phyloP scores from a whole-genome alignment of 2,888 invertebrate genomes.

The Aphodius granarius region DNA sequence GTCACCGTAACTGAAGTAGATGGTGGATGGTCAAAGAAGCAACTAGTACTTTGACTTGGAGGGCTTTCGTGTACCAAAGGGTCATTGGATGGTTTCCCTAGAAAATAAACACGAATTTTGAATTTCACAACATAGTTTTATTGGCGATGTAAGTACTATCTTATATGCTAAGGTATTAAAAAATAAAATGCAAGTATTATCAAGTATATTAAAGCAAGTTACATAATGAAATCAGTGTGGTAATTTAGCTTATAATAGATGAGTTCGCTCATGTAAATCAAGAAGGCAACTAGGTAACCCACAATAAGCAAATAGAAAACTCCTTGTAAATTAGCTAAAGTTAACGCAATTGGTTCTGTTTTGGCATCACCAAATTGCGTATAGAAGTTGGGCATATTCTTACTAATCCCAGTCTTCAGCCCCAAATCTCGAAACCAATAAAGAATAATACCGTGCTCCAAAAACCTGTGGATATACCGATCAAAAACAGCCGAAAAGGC shows the following conservation, averaged over 20 bases:
- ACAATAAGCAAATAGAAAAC: slow-evolving; percentile 34
- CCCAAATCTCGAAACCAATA: slow-evolving; percentile 18
- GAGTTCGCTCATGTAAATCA: slow-evolving; percentile 7
- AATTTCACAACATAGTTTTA: neutral
- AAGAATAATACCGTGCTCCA: slow-evolving; percentile 19
- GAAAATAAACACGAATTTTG: slow-evolving; percentile 1
- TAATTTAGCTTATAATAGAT: neutral
- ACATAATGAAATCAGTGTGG: neutral
- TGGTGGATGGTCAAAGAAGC: slow-evolving; percentile 57
- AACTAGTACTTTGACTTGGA: slow-evolving; percentile 60
- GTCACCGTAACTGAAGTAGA: slow-evolving; percentile 52
- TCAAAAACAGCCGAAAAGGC: slow-evolving; percentile 30
- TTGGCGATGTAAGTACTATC: neutral
- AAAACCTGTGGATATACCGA: slow-evolving; percentile 10
- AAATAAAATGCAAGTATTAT: too few relatives aligned
- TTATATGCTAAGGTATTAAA: too few relatives aligned
- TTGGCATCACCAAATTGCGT: slow-evolving; percentile 16
- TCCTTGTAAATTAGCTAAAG: slow-evolving; percentile 28
- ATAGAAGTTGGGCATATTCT: slow-evolving; percentile 28
- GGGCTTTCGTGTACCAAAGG: slow-evolving; percentile 60
- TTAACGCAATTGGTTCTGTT: slow-evolving; percentile 9
- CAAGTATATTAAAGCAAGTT: neutral
- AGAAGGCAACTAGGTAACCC: slow-evolving; percentile 22
- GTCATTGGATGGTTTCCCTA: slow-evolving; percentile 36
- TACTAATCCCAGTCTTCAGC: neutral